Evolutionary conservation across 92 coral and sea anemone genomes (phyloP), one percentile per base, ranked within the genome.

Genomic region (Porites evermanni): DNA sequence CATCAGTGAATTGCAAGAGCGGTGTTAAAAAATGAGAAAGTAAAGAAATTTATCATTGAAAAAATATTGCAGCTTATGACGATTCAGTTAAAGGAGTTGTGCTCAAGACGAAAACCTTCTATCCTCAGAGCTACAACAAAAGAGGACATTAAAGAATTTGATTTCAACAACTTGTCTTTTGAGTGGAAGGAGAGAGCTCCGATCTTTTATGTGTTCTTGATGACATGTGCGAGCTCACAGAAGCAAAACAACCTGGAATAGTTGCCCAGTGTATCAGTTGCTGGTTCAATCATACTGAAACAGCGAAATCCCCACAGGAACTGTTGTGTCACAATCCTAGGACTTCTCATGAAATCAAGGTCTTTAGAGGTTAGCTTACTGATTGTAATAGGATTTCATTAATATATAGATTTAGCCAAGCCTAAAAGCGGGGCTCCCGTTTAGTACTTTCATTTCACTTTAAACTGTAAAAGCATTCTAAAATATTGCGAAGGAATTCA

Each of bases 281-380:
- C 93, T 32, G 93, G 86, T 18, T 79, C 87, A 16, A 47, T 75
- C 26, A 81, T 88, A 21, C 87, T 82, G 24, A 88, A 89, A 20
- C 91, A 91, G 74, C 71, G 87, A 67, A 91, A 91, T 67, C 70
- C 79, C n/a, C 91, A 91, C 72, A 91, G 83, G 94, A 78, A 80
- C 51, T 77, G 77, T 16, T 82, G 88, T 70, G 91, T 86, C 13
- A 24, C 82, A 14, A 75, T 83, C 75, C 67, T 87, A 70, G 94
- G 91, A 67, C 60, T 91, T 56, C 80, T 91, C 16, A 17, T 91
- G 65, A 87, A 91, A 74, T 66, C 91, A 32, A 70, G 91, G 58
- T 79, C 94, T 16, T 26, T 91, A 24, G 91, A 91, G 91, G 94
- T 91, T 56, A 78, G 64, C 24, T 13, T 10, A 50, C 16, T 82